phyloP scores from a whole-genome alignment of 92 coral and sea anemone species.

The Hydrozoanthus gracilis region DNA sequence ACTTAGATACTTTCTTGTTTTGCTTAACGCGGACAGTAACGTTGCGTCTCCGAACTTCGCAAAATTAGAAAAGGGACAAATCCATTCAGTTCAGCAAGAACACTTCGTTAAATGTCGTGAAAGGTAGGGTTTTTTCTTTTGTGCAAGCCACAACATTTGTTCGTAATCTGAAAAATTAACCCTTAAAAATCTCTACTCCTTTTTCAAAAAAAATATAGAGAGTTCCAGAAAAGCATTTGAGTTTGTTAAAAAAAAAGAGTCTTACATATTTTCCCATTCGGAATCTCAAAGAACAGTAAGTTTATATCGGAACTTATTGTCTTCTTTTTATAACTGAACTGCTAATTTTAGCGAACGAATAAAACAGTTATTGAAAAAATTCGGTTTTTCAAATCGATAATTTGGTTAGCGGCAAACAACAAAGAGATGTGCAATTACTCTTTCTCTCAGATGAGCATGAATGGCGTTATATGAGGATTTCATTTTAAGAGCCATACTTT shows the following conservation, averaged over 20 bases:
- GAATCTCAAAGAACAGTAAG: background rate
- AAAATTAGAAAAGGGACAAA: background rate
- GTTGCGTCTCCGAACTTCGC: background rate
- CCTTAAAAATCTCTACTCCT: no score
- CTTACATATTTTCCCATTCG: background rate
- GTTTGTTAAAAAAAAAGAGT: background rate
- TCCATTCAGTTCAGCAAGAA: background rate
- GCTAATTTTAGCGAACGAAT: slow-evolving; percentile 2
- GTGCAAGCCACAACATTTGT: no score
- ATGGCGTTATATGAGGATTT: background rate
- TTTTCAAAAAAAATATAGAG: no score
- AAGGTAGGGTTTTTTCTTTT: no score
- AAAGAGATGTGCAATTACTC: background rate
- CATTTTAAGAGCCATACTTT: background rate
- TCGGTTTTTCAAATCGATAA: background rate
- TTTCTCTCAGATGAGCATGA: background rate
- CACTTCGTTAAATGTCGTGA: no score
- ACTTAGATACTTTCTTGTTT: background rate
- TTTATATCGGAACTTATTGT: background rate
- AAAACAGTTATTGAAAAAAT: background rate
- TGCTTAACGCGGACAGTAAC: no score
- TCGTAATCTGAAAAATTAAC: no score
- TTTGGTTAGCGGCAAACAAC: slow-evolving; percentile 1
- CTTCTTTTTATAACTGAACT: background rate
- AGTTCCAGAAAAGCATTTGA: background rate